Percentiles rank a stretch among this genome's conserved stretches.
Evolutionary conservation across 2,113 vertebrate species (phyloP).

Genomic region (Cercopithecus mona): DNA sequence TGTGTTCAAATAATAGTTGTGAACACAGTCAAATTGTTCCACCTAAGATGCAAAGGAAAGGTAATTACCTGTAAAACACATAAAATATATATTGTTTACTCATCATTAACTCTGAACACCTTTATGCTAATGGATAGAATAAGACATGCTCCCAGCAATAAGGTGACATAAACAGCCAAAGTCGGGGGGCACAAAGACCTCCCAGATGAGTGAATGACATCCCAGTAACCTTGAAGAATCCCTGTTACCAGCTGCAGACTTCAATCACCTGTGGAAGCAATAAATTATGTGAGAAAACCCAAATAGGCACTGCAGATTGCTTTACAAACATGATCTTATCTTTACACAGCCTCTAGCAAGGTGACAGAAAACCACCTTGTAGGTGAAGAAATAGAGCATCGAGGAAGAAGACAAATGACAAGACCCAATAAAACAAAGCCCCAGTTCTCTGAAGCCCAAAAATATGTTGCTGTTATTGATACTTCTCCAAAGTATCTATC

Average conservation of each 20-base stretch:
- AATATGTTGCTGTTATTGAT: not conserved
- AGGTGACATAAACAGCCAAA: slow-evolving; percentile 3
- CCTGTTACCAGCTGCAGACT: slow-evolving; percentile 24
- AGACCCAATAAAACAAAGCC: not conserved
- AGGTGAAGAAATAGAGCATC: not conserved
- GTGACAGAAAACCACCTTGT: not conserved
- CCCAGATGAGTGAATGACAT: not conserved
- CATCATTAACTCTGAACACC: slow-evolving; percentile 74
- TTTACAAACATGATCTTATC: slow-evolving; percentile 21
- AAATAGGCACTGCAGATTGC: not conserved
- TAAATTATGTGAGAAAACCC: slow-evolving; percentile 15
- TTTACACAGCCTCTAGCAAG: not conserved
- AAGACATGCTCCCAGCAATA: slow-evolving; percentile 35
- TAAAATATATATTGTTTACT: slow-evolving; percentile 75
- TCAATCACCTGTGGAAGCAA: slow-evolving; percentile 37
- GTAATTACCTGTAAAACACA: slow-evolving; percentile 74
- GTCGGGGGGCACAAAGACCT: slow-evolving; percentile 22
- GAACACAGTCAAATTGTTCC: slow-evolving; percentile 63
- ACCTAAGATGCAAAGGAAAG: slow-evolving; percentile 68
- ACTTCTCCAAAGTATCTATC: not conserved
- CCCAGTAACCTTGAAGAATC: slow-evolving; percentile 50
- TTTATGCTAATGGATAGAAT: slow-evolving; percentile 60
- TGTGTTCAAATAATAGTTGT: slow-evolving; percentile 70
- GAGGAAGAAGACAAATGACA: not conserved
- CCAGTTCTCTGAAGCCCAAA: not conserved